These are phyloP conservation scores for Paramuricea clavata DNA, from an alignment of 92 coral and sea anemone genomes.

Conservation along the genomic window DNA sequence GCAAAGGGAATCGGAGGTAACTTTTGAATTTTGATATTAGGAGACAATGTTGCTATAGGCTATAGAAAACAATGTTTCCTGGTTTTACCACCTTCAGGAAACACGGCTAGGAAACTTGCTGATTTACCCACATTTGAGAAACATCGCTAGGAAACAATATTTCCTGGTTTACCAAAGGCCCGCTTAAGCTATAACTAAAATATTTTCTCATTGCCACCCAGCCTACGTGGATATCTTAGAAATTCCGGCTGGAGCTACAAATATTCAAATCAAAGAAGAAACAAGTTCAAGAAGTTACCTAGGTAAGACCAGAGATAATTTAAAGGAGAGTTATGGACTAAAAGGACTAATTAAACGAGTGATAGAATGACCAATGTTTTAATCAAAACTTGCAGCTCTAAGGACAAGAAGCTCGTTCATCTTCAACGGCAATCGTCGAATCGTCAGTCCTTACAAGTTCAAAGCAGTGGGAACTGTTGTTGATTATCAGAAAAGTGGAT, in stretches of 20 bases:
- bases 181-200: no score
- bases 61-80: neutral
- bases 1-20: constrained; percentile 32
- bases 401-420: constrained; percentile 71
- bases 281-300: constrained; percentile 68
- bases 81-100: no score
- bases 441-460: constrained; percentile 70
- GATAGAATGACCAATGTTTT: neutral
- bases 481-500: constrained; percentile 70
- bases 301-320: constrained; percentile 60
- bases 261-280: constrained; percentile 75
- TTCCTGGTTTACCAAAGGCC: no score
- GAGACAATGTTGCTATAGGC: neutral
- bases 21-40: no score
- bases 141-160: no score
- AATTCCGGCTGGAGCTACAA: constrained; percentile 88
- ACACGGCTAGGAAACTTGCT: no score
- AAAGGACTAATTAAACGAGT: neutral
- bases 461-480: constrained; percentile 80
- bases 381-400: constrained; percentile 63
- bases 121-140: no score
- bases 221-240: constrained; percentile 84
- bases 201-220: constrained; percentile 54
- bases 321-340: no score
- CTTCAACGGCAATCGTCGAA: constrained; percentile 81